Conservation (phyloP, 2,113 vertebrate species). For the Chlamydotis undulata region DNA sequence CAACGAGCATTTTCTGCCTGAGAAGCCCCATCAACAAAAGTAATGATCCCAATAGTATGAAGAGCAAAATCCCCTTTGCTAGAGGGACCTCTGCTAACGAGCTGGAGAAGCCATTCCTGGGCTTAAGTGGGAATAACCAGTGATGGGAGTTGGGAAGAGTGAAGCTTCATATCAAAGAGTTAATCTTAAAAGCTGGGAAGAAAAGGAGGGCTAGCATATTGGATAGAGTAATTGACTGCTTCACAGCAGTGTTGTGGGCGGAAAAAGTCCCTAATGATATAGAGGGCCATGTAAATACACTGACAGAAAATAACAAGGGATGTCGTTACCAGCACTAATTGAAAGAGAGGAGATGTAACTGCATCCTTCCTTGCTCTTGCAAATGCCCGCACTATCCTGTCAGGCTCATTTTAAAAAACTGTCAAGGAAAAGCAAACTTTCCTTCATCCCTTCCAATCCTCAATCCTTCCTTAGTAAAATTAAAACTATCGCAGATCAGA, state of each 20-base stretch:
- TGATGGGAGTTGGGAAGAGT: neutral
- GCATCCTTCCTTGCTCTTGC: constrained; percentile 31
- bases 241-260: constrained; percentile 66
- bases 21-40: neutral
- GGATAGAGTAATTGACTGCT: constrained; percentile 52
- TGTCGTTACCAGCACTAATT: constrained; percentile 47
- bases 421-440: constrained; percentile 41
- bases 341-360: constrained; percentile 43
- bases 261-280: constrained; percentile 49
- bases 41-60: neutral
- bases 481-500: neutral
- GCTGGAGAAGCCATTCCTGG: neutral
- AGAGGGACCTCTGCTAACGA: neutral
- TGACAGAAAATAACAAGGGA: constrained; percentile 61
- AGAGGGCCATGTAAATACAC: constrained; percentile 60
- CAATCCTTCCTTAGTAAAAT: neutral
- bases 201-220: constrained; percentile 56
- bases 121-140: neutral
- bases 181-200: constrained; percentile 37
- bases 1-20: neutral
- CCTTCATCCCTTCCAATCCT: constrained; percentile 25
- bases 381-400: neutral
- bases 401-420: constrained; percentile 47
- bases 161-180: constrained; percentile 22
- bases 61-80: neutral